Evolutionary conservation across 1,140 invertebrate species (phyloP), one percentile per base, ranked within the genome.

Genomic region (Capitella teleta): DNA sequence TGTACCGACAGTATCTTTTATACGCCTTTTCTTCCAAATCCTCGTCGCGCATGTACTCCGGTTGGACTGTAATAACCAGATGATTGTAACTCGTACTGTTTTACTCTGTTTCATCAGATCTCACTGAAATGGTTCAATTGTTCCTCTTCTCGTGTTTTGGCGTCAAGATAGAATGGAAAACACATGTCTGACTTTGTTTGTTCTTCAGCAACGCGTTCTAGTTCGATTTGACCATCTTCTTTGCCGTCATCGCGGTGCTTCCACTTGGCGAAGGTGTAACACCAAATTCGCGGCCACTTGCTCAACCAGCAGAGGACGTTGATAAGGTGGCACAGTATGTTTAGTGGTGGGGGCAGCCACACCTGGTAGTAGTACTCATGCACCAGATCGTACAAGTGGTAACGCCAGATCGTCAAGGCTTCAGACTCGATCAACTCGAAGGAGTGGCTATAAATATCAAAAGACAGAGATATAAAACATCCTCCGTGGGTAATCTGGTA

Each of bases 341-440:
- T 45, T 6, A 28, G 10, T 8, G 43, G 43, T 14, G 43, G 43
- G 8, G 43, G 43, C 23, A 45, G 43, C 43, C 43, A 45, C 8
- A 45, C 43, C 8, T 28, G 6, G 43, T 45, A 18, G 43, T 45
- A 45, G 23, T 25, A 45, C 43, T 45, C 43, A 10, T 45, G 43
- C 5, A 45, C 26, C 19, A 45, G 23, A 25, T 28, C 26, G 23
- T 45, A 45, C 18, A 45, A 12, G 23, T 45, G 19, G 19, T 25
- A 45, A 10, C 19, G 43, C 43, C 43, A 45, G 5, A 45, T 28
- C 10, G 6, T 45, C 8, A 26, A 12, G 5, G 43, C 43, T 28
- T 28, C 26, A 25, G 5, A 12, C 19, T 28, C 26, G 43, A 45
- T 45, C 23, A 26, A 10, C 10, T 28, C 43, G 25, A 25, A 45